These are phyloP conservation scores for Pica pica DNA, from an alignment of 2,113 vertebrate species.

Conservation along the genomic window DNA sequence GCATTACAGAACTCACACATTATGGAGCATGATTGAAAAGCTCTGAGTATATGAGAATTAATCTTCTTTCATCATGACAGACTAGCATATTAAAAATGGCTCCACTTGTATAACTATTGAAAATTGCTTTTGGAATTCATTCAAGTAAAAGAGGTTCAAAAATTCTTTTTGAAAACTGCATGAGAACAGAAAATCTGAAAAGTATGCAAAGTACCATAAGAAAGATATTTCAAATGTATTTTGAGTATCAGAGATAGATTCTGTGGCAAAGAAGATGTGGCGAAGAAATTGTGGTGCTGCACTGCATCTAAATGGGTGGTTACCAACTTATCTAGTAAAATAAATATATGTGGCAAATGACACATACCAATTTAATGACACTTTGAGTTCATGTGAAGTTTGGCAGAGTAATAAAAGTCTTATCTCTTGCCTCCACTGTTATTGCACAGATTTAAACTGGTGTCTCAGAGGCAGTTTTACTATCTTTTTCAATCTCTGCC, in stretches of 20 bases:
- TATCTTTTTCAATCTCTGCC: constrained; percentile 84
- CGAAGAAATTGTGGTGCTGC: constrained; percentile 22
- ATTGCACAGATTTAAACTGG: constrained; percentile 83
- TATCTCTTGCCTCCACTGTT: constrained; percentile 87
- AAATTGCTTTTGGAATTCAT: constrained; percentile 42
- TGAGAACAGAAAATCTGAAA: constrained; percentile 9
- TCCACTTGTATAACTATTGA: constrained; percentile 18
- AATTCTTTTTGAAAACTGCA: not conserved
- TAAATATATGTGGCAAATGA: constrained; percentile 81
- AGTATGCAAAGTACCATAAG: not conserved
- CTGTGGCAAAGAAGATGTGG: constrained; percentile 32
- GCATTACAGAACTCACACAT: constrained; percentile 24
- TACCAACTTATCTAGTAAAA: constrained; percentile 76
- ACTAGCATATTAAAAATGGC: constrained; percentile 42
- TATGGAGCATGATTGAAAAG: constrained; percentile 50
- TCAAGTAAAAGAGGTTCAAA: not conserved
- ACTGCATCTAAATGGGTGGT: constrained; percentile 75
- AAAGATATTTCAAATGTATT: not conserved
- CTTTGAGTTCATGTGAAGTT: constrained; percentile 84
- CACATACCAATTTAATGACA: constrained; percentile 85
- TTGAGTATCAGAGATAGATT: constrained; percentile 2
- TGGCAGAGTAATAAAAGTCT: constrained; percentile 86
- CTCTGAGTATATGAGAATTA: constrained; percentile 36
- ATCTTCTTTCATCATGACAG: constrained; percentile 53
- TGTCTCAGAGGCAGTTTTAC: constrained; percentile 84